phyloP scores from a whole-genome alignment of 2,888 invertebrate species.

The Chalcis sispes region DNA sequence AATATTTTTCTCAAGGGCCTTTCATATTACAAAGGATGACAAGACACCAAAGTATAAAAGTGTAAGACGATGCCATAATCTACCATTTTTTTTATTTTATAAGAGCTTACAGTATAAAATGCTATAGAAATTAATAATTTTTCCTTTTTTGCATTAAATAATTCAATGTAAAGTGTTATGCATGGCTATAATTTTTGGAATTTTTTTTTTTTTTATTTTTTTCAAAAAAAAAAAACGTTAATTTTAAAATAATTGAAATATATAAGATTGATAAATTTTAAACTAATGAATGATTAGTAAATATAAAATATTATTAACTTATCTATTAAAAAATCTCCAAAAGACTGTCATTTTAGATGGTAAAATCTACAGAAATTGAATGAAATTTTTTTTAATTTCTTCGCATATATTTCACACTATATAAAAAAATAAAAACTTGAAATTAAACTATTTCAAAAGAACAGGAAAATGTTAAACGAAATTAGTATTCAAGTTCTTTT shows the following conservation, averaged over 20 bases:
- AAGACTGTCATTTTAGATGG: conserved; percentile 34
- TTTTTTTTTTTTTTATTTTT: conserved; percentile 4
- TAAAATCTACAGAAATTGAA: background rate
- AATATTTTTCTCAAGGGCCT: conserved; percentile 11
- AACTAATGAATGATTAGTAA: background rate
- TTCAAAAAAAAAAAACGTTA: background rate
- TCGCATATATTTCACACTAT: conserved; percentile 11
- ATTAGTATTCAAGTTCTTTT: conserved; percentile 18
- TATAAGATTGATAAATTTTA: background rate
- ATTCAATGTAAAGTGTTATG: conserved; percentile 1
- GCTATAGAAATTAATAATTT: no score
- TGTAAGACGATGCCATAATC: conserved; percentile 45
- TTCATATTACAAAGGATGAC: background rate
- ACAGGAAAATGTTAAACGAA: conserved; percentile 11
- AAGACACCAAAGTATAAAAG: conserved; percentile 48
- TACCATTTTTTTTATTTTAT: conserved; percentile 23
- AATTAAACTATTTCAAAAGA: background rate
- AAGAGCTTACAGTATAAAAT: no score
- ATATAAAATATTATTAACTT: background rate
- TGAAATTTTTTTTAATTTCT: conserved; percentile 23
- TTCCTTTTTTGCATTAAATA: background rate
- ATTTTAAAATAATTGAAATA: background rate
- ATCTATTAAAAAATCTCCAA: conserved; percentile 45
- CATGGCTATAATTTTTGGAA: conserved; percentile 33
- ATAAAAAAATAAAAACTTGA: conserved; percentile 1